Evolutionary conservation across 2,888 invertebrate species (phyloP).

Genomic region (Melanargia galathea): DNA sequence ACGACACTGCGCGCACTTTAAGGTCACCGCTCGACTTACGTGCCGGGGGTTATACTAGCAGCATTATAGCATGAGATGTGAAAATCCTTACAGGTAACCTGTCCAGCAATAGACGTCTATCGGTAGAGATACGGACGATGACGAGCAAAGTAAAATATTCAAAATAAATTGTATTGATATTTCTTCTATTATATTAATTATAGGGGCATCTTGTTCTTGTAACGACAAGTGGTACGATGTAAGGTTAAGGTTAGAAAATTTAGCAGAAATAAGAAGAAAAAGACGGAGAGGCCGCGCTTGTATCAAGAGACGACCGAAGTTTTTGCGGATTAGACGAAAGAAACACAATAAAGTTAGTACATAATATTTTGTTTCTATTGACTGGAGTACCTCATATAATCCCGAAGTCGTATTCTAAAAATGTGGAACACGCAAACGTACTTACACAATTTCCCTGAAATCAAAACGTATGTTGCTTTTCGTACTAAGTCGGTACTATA

Average conservation of each 20-base stretch:
- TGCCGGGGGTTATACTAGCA: no score
- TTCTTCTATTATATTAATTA: not conserved
- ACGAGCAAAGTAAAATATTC: not conserved
- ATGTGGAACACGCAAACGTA: no score
- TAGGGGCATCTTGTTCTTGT: conserved; percentile 41
- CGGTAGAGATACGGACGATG: not conserved
- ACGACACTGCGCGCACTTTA: no score
- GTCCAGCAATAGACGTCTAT: not conserved
- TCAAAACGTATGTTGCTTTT: no score
- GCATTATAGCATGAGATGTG: no score
- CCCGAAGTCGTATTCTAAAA: no score
- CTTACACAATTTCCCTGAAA: no score
- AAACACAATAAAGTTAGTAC: conserved; percentile 23
- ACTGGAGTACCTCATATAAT: no score
- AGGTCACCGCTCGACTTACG: no score
- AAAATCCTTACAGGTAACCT: no score
- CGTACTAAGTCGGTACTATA: no score
- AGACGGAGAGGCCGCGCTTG: conserved; percentile 39
- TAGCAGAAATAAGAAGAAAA: conserved; percentile 48
- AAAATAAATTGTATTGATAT: not conserved
- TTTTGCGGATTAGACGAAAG: conserved; percentile 50
- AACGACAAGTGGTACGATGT: conserved; percentile 43
- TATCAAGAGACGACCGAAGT: conserved; percentile 50
- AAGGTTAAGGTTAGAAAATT: conserved; percentile 45
- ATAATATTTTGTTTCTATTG: no score